Evolutionary conservation across 2,797 vertebrate genomes (phyloP).

Genomic region (Scleropages formosus): DNA sequence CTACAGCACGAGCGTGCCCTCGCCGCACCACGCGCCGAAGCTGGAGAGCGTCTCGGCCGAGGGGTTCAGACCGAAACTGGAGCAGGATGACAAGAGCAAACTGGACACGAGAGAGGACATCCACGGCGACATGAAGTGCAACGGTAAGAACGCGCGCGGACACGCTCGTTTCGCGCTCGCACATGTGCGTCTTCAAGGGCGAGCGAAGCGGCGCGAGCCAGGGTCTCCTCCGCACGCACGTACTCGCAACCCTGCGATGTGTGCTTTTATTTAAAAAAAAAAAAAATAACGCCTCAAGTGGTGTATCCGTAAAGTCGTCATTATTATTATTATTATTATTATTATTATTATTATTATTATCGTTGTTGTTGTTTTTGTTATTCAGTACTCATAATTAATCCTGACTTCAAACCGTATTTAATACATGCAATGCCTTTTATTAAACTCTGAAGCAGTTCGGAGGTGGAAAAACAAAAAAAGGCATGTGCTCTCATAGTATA

Average conservation of each 20-base stretch:
- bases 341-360: not conserved
- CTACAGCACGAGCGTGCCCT: slow-evolving; percentile 92
- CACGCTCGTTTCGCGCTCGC: not conserved
- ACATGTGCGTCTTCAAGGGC: not conserved
- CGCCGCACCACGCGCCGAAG: slow-evolving; percentile 83
- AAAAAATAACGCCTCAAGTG: not conserved
- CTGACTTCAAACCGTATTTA: not conserved
- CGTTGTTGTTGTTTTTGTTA: not conserved
- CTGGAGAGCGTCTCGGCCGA: slow-evolving; percentile 66
- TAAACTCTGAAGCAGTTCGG: not conserved
- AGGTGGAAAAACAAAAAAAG: not conserved
- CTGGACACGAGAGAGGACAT: slow-evolving; percentile 73
- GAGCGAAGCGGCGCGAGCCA: not conserved
- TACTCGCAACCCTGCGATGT: not conserved
- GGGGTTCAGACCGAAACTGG: slow-evolving; percentile 76
- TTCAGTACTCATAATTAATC: not conserved
- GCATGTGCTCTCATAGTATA: slow-evolving; percentile 15
- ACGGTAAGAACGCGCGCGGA: slow-evolving; percentile 62
- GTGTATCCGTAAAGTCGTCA: not conserved
- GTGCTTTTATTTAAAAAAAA: not conserved
- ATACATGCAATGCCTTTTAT: not conserved
- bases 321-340: slow-evolving; percentile 17
- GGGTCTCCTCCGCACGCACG: too few relatives aligned
- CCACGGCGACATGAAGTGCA: slow-evolving; percentile 73
- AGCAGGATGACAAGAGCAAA: slow-evolving; percentile 76